Percentiles rank a stretch among this genome's conserved stretches.
phyloP scores from a whole-genome alignment of 2,888 invertebrate genomes.

The Subacronicta megacephala region DNA sequence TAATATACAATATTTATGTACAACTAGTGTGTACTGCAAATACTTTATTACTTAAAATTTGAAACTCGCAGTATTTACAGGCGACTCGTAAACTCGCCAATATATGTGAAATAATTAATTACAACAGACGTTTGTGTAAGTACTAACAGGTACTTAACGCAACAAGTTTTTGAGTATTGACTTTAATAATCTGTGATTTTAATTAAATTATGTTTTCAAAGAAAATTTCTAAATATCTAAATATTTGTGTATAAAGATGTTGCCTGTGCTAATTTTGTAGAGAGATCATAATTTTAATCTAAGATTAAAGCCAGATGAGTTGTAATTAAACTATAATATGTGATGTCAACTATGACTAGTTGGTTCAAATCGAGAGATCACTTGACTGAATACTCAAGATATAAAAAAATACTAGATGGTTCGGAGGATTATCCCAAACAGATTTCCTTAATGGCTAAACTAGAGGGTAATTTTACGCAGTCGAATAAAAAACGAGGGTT shows the following conservation, averaged over 20 bases:
- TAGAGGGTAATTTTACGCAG: not conserved
- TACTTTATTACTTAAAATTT: not conserved
- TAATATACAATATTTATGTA: not conserved
- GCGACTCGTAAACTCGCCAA: constrained; percentile 12
- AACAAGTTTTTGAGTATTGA: constrained; percentile 42
- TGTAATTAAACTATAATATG: not conserved
- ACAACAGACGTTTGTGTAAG: constrained; percentile 5
- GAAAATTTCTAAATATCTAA: no score
- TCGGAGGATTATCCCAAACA: constrained; percentile 28
- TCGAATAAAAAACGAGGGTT: not conserved
- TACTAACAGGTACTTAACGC: constrained; percentile 35
- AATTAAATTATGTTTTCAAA: no score
- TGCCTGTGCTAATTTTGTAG: not conserved
- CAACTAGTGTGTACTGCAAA: not conserved
- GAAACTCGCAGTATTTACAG: constrained; percentile 7
- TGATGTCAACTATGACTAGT: constrained; percentile 31
- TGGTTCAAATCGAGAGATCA: constrained; percentile 31
- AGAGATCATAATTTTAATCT: not conserved
- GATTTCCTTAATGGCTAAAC: constrained; percentile 8
- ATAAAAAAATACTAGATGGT: constrained; percentile 18
- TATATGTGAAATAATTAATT: constrained; percentile 36
- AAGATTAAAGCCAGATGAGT: not conserved
- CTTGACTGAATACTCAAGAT: constrained; percentile 13
- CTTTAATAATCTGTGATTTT: not conserved
- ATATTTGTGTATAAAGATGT: not conserved